Evolutionary conservation across 2,888 invertebrate genomes (phyloP).

Genomic region (Orthonychiurus folsomi): DNA sequence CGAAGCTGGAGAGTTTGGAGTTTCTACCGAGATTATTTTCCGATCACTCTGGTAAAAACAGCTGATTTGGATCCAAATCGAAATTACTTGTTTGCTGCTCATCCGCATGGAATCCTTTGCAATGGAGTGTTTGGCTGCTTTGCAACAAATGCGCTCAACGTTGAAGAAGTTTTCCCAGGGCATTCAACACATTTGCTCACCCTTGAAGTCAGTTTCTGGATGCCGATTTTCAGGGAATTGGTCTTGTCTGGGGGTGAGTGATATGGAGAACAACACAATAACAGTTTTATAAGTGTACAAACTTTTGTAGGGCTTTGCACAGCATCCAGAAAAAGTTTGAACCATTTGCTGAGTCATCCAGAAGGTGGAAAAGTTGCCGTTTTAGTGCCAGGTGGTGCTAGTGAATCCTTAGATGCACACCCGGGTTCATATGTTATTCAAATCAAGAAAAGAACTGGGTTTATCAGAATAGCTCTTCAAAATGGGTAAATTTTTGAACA

Average conservation of each 20-base stretch:
- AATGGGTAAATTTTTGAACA: slow-evolving; percentile 53
- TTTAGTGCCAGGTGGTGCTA: slow-evolving; percentile 80
- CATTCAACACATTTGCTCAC: slow-evolving; percentile 50
- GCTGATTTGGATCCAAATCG: slow-evolving; percentile 65
- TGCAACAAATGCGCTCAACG: slow-evolving; percentile 14
- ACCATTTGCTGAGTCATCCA: slow-evolving; percentile 52
- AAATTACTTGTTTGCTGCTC: slow-evolving; percentile 78
- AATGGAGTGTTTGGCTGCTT: slow-evolving; percentile 47
- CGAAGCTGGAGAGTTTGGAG: slow-evolving; percentile 61
- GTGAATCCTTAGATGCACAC: slow-evolving; percentile 54
- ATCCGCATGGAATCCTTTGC: slow-evolving; percentile 84
- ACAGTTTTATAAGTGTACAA: no score
- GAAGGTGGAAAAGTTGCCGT: slow-evolving; percentile 53
- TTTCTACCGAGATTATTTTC: slow-evolving; percentile 74
- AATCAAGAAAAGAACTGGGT: slow-evolving; percentile 69
- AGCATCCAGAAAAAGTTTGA: slow-evolving; percentile 58
- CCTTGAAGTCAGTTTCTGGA: slow-evolving; percentile 61
- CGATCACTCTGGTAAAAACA: slow-evolving; percentile 70
- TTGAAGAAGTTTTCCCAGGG: slow-evolving; percentile 50
- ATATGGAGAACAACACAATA: no score
- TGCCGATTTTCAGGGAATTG: slow-evolving; percentile 64
- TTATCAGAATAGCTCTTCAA: slow-evolving; percentile 61
- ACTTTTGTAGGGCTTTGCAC: slow-evolving; percentile 44
- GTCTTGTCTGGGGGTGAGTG: slow-evolving; percentile 53
- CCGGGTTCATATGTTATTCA: slow-evolving; percentile 66